phyloP scores from a whole-genome alignment of 2,113 vertebrate species.

The Muscicapa adusta region DNA sequence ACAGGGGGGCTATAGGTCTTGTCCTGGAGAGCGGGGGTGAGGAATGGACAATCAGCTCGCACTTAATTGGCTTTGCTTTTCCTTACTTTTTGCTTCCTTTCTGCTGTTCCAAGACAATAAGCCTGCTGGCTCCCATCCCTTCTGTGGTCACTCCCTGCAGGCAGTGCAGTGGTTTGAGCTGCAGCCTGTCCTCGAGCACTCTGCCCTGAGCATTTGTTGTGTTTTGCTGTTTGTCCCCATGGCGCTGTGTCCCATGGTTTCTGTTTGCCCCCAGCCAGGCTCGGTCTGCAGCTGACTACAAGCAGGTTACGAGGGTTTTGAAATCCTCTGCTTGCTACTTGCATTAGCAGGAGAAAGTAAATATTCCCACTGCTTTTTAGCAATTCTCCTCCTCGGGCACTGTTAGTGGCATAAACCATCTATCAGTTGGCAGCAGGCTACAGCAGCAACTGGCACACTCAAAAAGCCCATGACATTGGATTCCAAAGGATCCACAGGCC shows the following conservation, averaged over 20 bases:
- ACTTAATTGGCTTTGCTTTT: not conserved
- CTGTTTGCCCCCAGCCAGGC: not conserved
- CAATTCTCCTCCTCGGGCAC: not conserved
- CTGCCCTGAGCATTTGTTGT: not conserved
- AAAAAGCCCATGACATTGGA: not conserved
- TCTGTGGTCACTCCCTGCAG: not conserved
- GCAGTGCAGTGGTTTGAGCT: not conserved
- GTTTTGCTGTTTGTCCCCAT: not conserved
- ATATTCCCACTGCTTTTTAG: slow-evolving; percentile 32
- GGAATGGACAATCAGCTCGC: not conserved
- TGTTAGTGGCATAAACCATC: not conserved
- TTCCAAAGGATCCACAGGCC: not conserved
- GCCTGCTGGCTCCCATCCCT: fast-evolving
- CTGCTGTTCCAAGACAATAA: not conserved
- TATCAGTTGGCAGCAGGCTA: slow-evolving; percentile 5
- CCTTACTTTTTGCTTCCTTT: not conserved
- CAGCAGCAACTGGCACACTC: not conserved
- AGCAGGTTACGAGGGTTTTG: not conserved
- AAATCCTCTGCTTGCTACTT: not conserved
- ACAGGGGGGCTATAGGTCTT: not conserved
- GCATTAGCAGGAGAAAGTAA: slow-evolving; percentile 9
- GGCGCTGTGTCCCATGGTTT: not conserved
- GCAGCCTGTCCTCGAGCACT: not conserved
- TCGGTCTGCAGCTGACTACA: not conserved
- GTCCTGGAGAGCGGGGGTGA: not conserved